These are phyloP conservation scores for Pipistrellus nathusii DNA, from an alignment of 2,797 vertebrate species.

Conservation along the genomic window DNA sequence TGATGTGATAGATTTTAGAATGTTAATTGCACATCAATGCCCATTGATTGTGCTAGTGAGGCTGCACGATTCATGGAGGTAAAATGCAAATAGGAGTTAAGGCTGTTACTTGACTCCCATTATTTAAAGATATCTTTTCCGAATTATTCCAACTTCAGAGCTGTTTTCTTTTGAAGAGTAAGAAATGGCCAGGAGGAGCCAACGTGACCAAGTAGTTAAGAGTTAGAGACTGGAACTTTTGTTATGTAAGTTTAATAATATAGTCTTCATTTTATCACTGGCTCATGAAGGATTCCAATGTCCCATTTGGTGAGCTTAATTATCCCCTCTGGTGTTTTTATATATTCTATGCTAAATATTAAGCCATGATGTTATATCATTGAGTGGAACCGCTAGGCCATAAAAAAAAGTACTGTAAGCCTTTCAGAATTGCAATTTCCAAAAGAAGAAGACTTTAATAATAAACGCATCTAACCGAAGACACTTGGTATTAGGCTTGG, in stretches of 20 bases:
- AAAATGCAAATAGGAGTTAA: constrained; percentile 4
- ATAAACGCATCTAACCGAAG: constrained; percentile 73
- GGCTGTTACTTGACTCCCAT: not conserved
- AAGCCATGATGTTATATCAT: constrained; percentile 83
- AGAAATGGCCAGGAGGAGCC: constrained; percentile 36
- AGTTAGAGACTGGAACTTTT: constrained; percentile 57
- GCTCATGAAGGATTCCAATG: constrained; percentile 62
- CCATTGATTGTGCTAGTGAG: not conserved
- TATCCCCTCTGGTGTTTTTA: constrained; percentile 85
- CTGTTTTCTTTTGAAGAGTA: constrained; percentile 44
- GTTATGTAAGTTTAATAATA: constrained; percentile 69
- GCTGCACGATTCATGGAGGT: not conserved
- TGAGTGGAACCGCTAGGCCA: constrained; percentile 80
- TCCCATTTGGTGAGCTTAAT: constrained; percentile 81
- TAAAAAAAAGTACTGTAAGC: constrained; percentile 72
- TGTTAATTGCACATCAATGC: not conserved
- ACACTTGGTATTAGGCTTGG: constrained; percentile 67
- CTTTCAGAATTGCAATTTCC: constrained; percentile 73
- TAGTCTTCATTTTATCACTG: constrained; percentile 58
- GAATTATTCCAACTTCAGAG: not conserved
- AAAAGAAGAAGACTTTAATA: constrained; percentile 71
- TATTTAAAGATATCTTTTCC: constrained; percentile 35
- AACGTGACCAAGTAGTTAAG: constrained; percentile 20
- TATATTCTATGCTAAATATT: constrained; percentile 87
- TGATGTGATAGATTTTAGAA: not conserved